Conservation (phyloP, 1,140 invertebrate species). For the Macrosteles quadrilineatus region DNA sequence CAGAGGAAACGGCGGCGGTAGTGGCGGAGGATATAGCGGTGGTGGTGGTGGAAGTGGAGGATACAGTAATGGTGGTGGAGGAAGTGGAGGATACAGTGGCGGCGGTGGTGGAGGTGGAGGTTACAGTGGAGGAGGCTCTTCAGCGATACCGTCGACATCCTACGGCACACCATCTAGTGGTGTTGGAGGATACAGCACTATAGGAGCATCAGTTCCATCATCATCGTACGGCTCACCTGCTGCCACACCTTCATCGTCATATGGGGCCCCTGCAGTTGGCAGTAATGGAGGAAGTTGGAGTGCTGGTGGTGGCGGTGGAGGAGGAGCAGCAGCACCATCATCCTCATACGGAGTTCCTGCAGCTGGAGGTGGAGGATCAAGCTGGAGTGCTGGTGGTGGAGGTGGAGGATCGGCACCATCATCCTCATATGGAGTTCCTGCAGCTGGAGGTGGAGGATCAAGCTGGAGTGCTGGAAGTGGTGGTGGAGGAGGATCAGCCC, state of each 20-base stretch:
- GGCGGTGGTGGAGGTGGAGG: not conserved
- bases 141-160: conserved; percentile 14
- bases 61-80: too few relatives aligned
- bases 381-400: conserved; percentile 1
- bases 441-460: conserved; percentile 21
- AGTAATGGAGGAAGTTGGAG: conserved; percentile 1
- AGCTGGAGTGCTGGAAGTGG: not conserved
- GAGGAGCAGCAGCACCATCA: conserved; percentile 30
- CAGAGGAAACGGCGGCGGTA: not conserved
- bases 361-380: conserved; percentile 1
- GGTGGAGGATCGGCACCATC: not conserved
- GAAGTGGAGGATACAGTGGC: conserved; percentile 13
- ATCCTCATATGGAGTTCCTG: conserved; percentile 30
- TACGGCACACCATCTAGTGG: not conserved
- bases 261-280: conserved; percentile 36
- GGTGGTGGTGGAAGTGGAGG: not conserved
- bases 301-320: not conserved
- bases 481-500: conserved; percentile 33
- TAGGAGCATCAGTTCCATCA: not conserved
- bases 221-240: conserved; percentile 1
- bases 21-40: conserved; percentile 16
- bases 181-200: not conserved
- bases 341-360: conserved; percentile 33
- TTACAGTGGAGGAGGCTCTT: conserved; percentile 21
- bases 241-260: conserved; percentile 31